Conservation (phyloP, 2,797 vertebrate species). For the Myotis vivesi region DNA sequence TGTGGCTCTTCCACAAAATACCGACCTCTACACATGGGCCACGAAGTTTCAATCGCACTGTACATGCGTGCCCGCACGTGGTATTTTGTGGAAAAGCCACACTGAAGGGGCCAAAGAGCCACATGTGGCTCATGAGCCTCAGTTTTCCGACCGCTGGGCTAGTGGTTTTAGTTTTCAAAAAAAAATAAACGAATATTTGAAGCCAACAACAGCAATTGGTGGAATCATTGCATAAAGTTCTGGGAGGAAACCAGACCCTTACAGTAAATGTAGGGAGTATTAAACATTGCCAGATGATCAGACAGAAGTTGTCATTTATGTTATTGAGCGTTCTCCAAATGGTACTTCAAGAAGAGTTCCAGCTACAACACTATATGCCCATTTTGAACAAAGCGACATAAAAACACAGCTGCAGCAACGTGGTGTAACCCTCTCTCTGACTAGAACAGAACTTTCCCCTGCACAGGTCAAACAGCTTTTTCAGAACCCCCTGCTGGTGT, state of each 20-base stretch:
- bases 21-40: too few species aligned
- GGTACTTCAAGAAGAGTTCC: slow-evolving; percentile 96
- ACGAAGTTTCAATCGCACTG: too few species aligned
- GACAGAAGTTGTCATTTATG: slow-evolving; percentile 95
- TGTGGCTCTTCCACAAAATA: too few species aligned
- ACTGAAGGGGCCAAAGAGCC: too few species aligned
- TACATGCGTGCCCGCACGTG: too few species aligned
- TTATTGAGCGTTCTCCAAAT: slow-evolving; percentile 95
- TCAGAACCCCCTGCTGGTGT: slow-evolving; percentile 96
- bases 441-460: slow-evolving; percentile 92
- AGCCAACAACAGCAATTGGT: slow-evolving; percentile 95
- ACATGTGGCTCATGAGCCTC: too few species aligned
- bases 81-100: too few species aligned
- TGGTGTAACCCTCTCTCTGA: slow-evolving; percentile 91
- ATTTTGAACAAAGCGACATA: slow-evolving; percentile 92
- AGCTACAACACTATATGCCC: slow-evolving; percentile 88
- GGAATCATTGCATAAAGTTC: slow-evolving; percentile 94
- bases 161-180: slow-evolving; percentile 92
- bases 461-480: slow-evolving; percentile 95
- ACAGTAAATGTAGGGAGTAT: slow-evolving; percentile 95
- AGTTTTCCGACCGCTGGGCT: slow-evolving; percentile 81
- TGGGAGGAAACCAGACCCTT: slow-evolving; percentile 93
- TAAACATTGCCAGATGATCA: slow-evolving; percentile 94
- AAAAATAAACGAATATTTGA: slow-evolving; percentile 93
- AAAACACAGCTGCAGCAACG: slow-evolving; percentile 93